Conservation (phyloP, 2,113 vertebrate species). For the Raja brachyura region DNA sequence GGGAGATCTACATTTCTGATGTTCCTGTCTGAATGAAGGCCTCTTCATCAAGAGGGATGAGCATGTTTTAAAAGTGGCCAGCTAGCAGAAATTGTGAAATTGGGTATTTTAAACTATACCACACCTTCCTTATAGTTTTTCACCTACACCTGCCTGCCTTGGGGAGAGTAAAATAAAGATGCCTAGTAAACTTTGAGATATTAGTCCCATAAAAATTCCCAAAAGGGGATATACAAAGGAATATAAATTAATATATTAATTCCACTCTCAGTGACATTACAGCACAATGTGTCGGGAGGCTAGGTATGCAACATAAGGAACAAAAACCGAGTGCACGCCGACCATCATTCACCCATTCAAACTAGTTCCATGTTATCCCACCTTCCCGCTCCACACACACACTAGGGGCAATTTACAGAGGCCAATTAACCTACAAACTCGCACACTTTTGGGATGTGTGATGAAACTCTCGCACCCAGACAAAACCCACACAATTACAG, state of each 20-base stretch:
- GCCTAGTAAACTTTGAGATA: background rate
- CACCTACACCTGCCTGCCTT: background rate
- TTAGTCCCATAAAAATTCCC: background rate
- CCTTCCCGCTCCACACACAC: too few relatives aligned
- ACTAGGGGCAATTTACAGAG: too few relatives aligned
- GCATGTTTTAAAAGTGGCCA: background rate
- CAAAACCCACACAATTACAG: too few relatives aligned
- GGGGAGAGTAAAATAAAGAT: background rate
- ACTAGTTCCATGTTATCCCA: too few relatives aligned
- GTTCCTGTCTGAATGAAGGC: background rate
- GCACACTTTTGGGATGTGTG: too few relatives aligned
- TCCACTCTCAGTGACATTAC: background rate
- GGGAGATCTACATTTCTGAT: background rate
- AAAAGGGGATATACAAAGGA: too few relatives aligned
- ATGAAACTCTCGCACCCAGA: too few relatives aligned
- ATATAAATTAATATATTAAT: background rate
- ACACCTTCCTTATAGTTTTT: too few relatives aligned
- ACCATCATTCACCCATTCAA: too few relatives aligned
- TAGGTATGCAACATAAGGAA: background rate
- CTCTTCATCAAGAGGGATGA: background rate
- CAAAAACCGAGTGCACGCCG: background rate
- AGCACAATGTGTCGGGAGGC: background rate
- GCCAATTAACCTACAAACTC: too few relatives aligned
- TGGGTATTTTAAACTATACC: background rate
- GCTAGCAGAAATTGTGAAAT: background rate